Evolutionary conservation across 2,888 invertebrate species (phyloP).

Genomic region (Lomographa bimaculata): DNA sequence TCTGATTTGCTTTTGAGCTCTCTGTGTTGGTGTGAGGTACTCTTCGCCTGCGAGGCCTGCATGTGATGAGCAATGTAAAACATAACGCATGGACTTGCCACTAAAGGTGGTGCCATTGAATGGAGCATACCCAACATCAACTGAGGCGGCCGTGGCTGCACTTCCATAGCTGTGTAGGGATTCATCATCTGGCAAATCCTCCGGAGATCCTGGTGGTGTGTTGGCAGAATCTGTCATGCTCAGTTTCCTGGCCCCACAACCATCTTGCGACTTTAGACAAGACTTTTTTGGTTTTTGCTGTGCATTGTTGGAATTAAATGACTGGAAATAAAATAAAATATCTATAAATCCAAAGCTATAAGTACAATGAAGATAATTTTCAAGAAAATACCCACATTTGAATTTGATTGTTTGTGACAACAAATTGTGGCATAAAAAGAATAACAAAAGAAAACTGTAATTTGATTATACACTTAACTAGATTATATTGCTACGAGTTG

Average conservation of each 20-base stretch:
- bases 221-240: conserved; percentile 78
- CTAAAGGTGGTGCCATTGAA: conserved; percentile 89
- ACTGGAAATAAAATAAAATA: conserved; percentile 63
- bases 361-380: not conserved
- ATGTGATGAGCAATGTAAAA: conserved; percentile 93
- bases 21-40: conserved; percentile 94
- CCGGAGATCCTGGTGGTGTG: conserved; percentile 85
- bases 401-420: no score
- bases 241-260: conserved; percentile 59
- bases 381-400: conserved; percentile 3
- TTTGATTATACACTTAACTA: conserved; percentile 10
- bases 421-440: not conserved
- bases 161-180: conserved; percentile 92
- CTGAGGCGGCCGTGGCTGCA: conserved; percentile 90
- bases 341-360: conserved; percentile 3
- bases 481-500: conserved; percentile 2
- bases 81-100: conserved; percentile 89
- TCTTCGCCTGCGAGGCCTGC: conserved; percentile 90
- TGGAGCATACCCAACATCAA: conserved; percentile 92
- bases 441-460: conserved; percentile 17
- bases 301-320: conserved; percentile 66
- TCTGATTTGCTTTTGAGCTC: conserved; percentile 91
- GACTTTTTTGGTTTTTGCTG: conserved; percentile 67
- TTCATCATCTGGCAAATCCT: conserved; percentile 88
- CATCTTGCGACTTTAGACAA: conserved; percentile 64